Base-by-base conservation (phyloP, 2,113 vertebrate species). In the Orientallactaga bullata region DNA sequence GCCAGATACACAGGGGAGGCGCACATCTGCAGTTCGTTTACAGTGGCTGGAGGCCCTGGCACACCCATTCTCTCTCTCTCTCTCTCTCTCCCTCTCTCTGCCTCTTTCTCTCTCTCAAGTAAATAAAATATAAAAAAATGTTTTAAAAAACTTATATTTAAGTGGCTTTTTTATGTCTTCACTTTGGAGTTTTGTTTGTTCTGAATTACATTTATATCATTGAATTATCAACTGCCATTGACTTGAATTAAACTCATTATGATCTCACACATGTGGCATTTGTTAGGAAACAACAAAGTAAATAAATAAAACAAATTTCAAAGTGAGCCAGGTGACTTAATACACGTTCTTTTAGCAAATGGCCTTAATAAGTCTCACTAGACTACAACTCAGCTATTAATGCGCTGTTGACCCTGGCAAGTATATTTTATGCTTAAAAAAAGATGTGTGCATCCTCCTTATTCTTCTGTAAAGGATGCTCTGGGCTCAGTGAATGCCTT, bases 201-300 rank as follows among this genome's bases (percentile, higher is more conserved):
- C 72, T 63, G 91, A 92, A 96, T 84, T 79, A 17, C 69, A 81
- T 96, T 96, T 96, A 89, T 94, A 92, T 96, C 74, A 2, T 39
- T 93, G 74, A 88, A 71, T 96, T 96, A 96, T 92, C 96, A 82
- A 91, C 18, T 71, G 85, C 84, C 26, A 12, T 12, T 26, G 71
- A 95, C 89, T 97, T 97, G 96, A 92, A 97, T 97, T 97, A 97
- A 98, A 97, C 89, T 93, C 95, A 94, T 97, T 94, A 90, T 55
- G 89, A 91, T 63, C 21, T 96, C 94, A 91, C 89, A 82, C 90
- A 47, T 91, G 71, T 51, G 82, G 82, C 92, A 96, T 94, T 97
- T 96, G 88, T 91, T 96, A 89, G 15, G 4, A n/a, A 76, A 18
- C 13, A 47, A 47, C 42, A 47, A 47, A 47, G 5, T 6, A 47